phyloP scores from a whole-genome alignment of 2,113 vertebrate genomes.

The Melierax canorus region DNA sequence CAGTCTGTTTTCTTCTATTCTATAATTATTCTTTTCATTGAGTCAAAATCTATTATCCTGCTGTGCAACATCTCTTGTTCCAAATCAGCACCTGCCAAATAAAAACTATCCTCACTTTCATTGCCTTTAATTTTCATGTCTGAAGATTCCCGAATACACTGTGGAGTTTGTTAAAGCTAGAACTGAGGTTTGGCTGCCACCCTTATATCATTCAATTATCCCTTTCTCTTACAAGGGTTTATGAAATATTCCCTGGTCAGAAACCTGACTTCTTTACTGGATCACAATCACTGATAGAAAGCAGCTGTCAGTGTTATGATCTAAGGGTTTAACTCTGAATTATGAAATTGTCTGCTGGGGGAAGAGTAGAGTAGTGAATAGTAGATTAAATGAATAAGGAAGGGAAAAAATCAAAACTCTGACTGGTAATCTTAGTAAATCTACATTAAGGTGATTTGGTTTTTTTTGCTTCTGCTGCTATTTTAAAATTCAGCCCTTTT shows the following conservation, averaged over 20 bases:
- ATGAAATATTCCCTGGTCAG: background rate
- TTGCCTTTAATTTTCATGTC: conserved; percentile 21
- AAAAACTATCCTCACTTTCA: background rate
- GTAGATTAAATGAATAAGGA: background rate
- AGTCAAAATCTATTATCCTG: conserved; percentile 9
- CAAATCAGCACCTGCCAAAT: conserved; percentile 27
- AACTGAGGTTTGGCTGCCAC: background rate
- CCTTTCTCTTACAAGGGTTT: background rate
- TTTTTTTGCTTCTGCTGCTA: background rate
- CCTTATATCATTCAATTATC: background rate
- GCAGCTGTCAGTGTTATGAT: background rate
- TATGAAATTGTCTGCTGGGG: background rate
- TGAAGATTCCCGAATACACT: background rate
- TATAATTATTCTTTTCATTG: conserved; percentile 33
- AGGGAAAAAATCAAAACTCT: background rate
- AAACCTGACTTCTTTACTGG: background rate
- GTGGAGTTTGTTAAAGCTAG: background rate
- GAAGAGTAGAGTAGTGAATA: background rate
- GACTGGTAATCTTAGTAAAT: background rate
- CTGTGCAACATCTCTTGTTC: background rate
- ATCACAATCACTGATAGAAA: background rate
- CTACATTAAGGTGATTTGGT: background rate
- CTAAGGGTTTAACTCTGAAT: background rate
- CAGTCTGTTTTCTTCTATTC: background rate
- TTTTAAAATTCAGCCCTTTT: background rate